A percentile compares a stretch with the other conserved stretches of the same genome.
Evolutionary conservation across 1,140 invertebrate genomes (phyloP).

Genomic region (Chelonus insularis): DNA sequence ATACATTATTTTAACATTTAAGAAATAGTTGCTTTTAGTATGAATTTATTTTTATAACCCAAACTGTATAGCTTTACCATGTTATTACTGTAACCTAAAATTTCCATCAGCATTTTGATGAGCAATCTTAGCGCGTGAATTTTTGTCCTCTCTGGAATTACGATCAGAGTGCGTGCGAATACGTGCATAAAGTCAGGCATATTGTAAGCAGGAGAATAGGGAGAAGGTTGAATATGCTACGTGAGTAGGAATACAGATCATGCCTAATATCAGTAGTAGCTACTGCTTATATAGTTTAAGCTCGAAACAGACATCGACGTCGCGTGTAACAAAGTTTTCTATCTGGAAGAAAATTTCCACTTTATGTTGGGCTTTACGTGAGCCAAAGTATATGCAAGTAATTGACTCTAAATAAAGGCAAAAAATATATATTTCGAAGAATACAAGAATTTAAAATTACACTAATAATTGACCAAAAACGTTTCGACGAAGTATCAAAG

Average conservation of each 20-base stretch:
- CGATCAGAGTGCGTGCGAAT: neutral
- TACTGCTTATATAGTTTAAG: neutral
- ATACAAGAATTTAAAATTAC: too few species aligned
- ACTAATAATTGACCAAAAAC: too few species aligned
- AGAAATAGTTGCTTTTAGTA: too few species aligned
- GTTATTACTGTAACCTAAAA: neutral
- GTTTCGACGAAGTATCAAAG: too few species aligned
- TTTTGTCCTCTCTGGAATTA: constrained; percentile 31
- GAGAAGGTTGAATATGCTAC: constrained; percentile 26
- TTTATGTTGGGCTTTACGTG: neutral
- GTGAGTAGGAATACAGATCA: constrained; percentile 39
- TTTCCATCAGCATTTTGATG: constrained; percentile 34
- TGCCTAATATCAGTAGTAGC: constrained; percentile 35
- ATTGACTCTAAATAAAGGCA: neutral
- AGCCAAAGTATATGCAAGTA: neutral
- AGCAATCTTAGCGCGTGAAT: constrained; percentile 39
- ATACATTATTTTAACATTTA: too few species aligned
- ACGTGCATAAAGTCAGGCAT: neutral
- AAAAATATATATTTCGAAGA: neutral
- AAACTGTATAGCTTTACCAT: neutral
- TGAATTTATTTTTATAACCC: neutral
- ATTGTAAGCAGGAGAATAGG: neutral
- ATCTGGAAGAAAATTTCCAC: constrained; percentile 10
- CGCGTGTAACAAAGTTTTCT: constrained; percentile 30
- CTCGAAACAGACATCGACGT: constrained; percentile 27